Base-by-base conservation (phyloP, 2,888 invertebrate species). In the Trissonchulus latispiculum region DNA sequence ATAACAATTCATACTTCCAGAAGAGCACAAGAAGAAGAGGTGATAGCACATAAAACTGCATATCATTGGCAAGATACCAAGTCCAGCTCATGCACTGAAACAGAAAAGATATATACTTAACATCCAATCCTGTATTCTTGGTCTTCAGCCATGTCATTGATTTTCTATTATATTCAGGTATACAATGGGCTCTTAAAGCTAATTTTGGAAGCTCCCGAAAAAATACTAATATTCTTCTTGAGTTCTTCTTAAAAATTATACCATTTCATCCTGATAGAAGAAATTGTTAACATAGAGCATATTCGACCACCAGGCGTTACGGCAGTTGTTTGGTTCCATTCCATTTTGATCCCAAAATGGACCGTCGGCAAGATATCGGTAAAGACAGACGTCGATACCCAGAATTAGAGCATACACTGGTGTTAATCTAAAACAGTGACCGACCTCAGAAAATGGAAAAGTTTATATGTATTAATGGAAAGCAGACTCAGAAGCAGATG, bases 341-440 rank as follows among this genome's bases (percentile, higher is more conserved):
- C 90, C 90, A 73, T 87, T 86, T 31, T 90, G 87, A 2, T 89
- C 87, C 91, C 91, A 91, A 68, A 91, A 84, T 0, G 91, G 91
- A 0, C 91, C 91, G 76, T 88, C 88, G 29, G 89, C 90, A 33
- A 90, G 83, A 80, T 88, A 87, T 1, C 88, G 86, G 70, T 90
- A 85, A 87, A 90, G 88, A 0, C 90, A 90, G 82, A 89, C 88
- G 82, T 90, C 90, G 78, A 91, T 88, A 31, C 89, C 87, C 80
- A 91, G 87, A 28, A 91, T 87, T 0, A 90, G 87, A 73, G 88
- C 80, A 79, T 91, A 91, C 0, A 90, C 89, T 69, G 91, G 91
- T 18, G 90, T 90, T 76, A 91, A 86, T 78, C 92, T 88, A 75
- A 88, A 86, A 84, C 61, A 72, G n/a, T n/a, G n/a, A n/a, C n/a